Base-by-base conservation (phyloP, 2,888 invertebrate species). In the Hypselothyrea guttata region DNA sequence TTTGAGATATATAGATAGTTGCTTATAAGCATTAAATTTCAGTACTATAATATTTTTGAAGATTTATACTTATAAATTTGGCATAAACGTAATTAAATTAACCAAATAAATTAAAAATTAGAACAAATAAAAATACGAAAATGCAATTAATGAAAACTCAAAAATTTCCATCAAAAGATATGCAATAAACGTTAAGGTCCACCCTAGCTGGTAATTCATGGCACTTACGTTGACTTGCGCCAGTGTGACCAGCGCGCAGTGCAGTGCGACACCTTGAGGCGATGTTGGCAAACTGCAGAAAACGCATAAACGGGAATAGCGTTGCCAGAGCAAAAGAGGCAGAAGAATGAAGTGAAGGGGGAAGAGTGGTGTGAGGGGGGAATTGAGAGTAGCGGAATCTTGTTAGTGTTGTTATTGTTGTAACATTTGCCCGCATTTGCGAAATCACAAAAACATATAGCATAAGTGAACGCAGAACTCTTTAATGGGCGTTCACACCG, bases 231-330 rank as follows among this genome's bases (percentile, higher is more conserved):
- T 40, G 34, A 46, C 58, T 34, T 38, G 60, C 53, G 46, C 8
- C 33, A 37, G 37, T 41, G 49, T 57, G 60, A 42, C n/a, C 27
- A 31, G 34, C 41, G 40, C 49, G 67, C 60, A 63, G 41, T 35
- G 42, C 69, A 38, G 67, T 49, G 75, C 59, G 71, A 75, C 82
- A 77, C 82, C 81, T 82, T 82, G 48, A 82, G 81, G 81, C 82
- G 73, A 55, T 75, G 49, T 63, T 79, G 79, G 77, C 77, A 73
- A 76, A 78, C 78, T 81, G 71, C 62, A 75, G 75, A 71, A 81
- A 79, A 78, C 75, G 66, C 71, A 78, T 81, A 77, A 77, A 81
- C 71, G 71, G 44, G 52, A 61, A 56, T 40, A 46, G 38, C 59
- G 58, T 35, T 42, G 49, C 16, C 27, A 46, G 15, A 40, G 44